phyloP scores from a whole-genome alignment of 2,113 vertebrate species.

The Tupaia tana region DNA sequence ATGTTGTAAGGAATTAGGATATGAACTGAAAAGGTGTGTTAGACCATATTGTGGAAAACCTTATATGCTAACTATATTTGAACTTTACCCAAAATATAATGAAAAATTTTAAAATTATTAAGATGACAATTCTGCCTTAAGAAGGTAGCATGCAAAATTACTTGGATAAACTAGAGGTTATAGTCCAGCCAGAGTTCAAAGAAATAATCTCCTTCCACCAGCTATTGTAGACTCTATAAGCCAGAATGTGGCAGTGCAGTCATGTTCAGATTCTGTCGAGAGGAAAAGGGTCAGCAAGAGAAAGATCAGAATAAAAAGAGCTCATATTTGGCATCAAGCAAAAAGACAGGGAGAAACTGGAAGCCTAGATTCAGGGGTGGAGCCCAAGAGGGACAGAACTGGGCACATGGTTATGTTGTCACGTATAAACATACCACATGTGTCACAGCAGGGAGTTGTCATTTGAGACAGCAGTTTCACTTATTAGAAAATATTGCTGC shows the following conservation, averaged over 20 bases:
- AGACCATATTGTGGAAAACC: not conserved
- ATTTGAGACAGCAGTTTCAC: not conserved
- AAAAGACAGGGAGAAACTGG: conserved; percentile 23
- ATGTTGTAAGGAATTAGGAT: not conserved
- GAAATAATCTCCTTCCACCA: conserved; percentile 33
- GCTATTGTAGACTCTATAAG: not conserved
- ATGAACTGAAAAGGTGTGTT: not conserved
- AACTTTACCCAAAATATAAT: not conserved
- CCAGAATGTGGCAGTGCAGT: not conserved
- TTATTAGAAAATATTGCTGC: conserved; percentile 24
- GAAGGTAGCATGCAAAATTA: not conserved
- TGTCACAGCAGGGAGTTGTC: not conserved
- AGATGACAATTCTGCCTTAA: not conserved
- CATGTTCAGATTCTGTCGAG: conserved; percentile 3
- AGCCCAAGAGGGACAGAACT: not conserved
- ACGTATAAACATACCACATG: not conserved
- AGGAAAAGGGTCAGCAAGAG: not conserved
- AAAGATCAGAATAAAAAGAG: not conserved
- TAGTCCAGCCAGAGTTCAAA: not conserved
- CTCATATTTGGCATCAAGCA: not conserved
- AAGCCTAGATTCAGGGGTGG: not conserved
- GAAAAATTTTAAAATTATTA: not conserved
- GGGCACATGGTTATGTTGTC: not conserved
- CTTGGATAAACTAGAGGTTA: not conserved
- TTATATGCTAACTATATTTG: conserved; percentile 38